phyloP scores from a whole-genome alignment of 2,797 vertebrate species.

The Otolemur crassicaudatus region DNA sequence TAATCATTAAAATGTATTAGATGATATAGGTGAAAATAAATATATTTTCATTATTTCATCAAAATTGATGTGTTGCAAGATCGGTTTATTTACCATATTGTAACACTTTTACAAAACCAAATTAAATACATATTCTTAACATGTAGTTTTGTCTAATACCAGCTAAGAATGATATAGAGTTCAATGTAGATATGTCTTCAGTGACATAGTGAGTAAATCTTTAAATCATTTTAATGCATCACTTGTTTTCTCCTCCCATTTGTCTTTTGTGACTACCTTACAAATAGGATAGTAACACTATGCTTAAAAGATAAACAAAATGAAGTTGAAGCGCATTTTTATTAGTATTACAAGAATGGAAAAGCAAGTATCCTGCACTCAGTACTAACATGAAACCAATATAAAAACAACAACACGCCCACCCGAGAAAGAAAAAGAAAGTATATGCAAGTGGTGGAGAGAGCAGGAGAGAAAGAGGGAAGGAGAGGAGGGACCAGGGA shows the following conservation, averaged over 20 bases:
- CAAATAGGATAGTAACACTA: not conserved
- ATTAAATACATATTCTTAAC: not conserved
- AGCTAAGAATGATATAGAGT: not conserved
- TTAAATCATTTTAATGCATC: not conserved
- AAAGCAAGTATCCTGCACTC: no score
- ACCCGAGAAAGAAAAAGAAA: no score
- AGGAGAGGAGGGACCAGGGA: no score
- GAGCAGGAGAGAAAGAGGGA: no score
- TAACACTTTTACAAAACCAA: slow-evolving; percentile 3
- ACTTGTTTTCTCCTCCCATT: not conserved
- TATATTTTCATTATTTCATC: not conserved
- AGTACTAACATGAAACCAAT: no score
- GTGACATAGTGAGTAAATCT: not conserved
- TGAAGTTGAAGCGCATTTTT: no score
- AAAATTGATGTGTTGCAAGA: not conserved
- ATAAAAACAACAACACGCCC: no score
- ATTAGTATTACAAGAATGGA: no score
- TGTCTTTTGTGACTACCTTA: not conserved
- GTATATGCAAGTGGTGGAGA: no score
- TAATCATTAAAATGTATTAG: not conserved
- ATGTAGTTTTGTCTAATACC: not conserved
- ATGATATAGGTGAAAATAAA: not conserved
- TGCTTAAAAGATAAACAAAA: not conserved
- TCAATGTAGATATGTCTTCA: not conserved
- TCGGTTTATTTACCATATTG: not conserved